Base-by-base conservation (phyloP, 2,113 vertebrate species). In the Potamarius usumacintae region DNA sequence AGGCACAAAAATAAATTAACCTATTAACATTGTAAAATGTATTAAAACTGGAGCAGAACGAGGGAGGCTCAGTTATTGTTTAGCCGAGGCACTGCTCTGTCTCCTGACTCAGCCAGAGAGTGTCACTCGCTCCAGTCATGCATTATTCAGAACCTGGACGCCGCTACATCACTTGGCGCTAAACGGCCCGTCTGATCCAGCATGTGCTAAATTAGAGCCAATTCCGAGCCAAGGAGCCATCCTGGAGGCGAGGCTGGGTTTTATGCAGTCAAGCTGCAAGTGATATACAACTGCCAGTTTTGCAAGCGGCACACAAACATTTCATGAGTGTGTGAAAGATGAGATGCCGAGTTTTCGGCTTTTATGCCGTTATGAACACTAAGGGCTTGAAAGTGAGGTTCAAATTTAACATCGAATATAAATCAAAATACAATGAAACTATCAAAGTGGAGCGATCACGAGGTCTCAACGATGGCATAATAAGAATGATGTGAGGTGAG, bases 51-150 rank as follows among this genome's bases (percentile, higher is more conserved):
- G 57, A 14, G 57, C 57, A 77, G 34, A 62, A n/a, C 6, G 71
- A 62, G 69, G 50, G 71, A 62, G 69, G 50, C 20, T 76, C 20
- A 11, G 0, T 25, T 6, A 20, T 20, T 0, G 34, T 69, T 48
- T 69, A 27, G 22, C 48, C 2, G 67, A 87, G 78, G 78, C 12
- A 86, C 30, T 27, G 76, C 48, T 82, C 87, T 27, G 74, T 71
- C 69, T 71, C 58, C 89, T 90, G 84, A 86, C 89, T 90, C 89
- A 87, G 86, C 86, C 85, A 42, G 17, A 60, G 79, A 81, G 11
- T 86, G 83, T 83, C 71, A 53, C 80, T 76, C 50, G 83, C 83
- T 18, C 71, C 62, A 71, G 60, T 78, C 83, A 88, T 87, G 79
- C 86, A 87, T 87, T 87, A 87, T 87, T 87, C 65, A 87, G 22